These are phyloP conservation scores for Halichoerus grypus DNA, from an alignment of 2,113 vertebrate genomes.

Conservation along the genomic window DNA sequence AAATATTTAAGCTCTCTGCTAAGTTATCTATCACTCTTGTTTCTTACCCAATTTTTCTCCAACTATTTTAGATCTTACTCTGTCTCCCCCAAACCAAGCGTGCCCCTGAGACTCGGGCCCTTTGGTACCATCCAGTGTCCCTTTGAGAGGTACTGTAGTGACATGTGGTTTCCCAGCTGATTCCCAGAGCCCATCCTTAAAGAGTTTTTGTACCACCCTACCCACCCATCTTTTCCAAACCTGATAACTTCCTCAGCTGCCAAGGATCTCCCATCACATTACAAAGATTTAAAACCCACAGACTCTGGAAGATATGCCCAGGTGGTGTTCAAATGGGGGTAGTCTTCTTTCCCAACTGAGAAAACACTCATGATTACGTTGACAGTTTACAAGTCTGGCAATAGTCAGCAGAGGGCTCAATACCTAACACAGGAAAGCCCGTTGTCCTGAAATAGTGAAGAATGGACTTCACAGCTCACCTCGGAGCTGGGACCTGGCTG, in stretches of 20 bases:
- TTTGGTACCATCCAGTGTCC: background rate
- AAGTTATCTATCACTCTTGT: background rate
- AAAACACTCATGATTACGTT: background rate
- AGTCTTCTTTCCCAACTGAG: background rate
- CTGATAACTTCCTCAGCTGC: background rate
- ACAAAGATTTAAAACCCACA: background rate
- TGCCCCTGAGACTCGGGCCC: background rate
- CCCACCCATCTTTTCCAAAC: background rate
- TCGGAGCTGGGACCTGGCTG: background rate
- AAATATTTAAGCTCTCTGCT: background rate
- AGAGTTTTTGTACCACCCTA: background rate
- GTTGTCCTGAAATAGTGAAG: background rate
- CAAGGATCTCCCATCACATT: background rate
- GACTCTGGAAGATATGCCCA: background rate
- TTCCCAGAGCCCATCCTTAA: background rate
- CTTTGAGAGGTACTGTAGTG: background rate
- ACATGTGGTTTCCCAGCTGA: background rate
- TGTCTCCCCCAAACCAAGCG: background rate
- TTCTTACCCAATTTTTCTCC: background rate
- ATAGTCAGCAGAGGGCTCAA: background rate
- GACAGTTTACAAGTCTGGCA: background rate
- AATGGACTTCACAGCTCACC: background rate
- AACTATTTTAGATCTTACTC: background rate
- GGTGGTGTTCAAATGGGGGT: background rate
- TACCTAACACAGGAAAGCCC: background rate